Evolutionary conservation across 2,888 invertebrate genomes (phyloP).

Genomic region (Globia sparganii): DNA sequence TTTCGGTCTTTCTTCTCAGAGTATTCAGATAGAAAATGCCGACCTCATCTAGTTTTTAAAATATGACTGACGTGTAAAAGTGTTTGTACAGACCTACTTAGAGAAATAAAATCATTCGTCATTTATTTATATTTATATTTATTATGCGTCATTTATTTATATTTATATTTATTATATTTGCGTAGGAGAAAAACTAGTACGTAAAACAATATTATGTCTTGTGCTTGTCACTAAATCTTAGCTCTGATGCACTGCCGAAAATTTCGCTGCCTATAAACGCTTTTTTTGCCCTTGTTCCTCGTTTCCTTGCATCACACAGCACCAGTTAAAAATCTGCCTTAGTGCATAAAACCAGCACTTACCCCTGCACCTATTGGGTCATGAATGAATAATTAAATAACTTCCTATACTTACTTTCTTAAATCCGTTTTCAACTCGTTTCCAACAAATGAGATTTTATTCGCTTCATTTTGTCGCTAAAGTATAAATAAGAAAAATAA

Average conservation of each 20-base stretch:
- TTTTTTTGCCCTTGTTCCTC: not conserved
- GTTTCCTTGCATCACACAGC: not conserved
- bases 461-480: slow-evolving; percentile 37
- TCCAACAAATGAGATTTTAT: slow-evolving; percentile 40
- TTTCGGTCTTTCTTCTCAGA: too few species aligned
- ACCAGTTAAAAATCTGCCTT: not conserved
- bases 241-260: too few species aligned
- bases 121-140: too few species aligned
- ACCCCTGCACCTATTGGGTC: not conserved
- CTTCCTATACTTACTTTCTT: slow-evolving; percentile 29
- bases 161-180: too few species aligned
- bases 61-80: too few species aligned
- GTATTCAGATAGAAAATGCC: too few species aligned
- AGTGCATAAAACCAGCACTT: not conserved
- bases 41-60: too few species aligned
- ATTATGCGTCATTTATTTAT: too few species aligned
- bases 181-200: not conserved
- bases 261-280: too few species aligned
- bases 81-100: too few species aligned
- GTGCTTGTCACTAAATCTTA: too few species aligned
- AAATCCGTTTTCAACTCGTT: slow-evolving; percentile 22
- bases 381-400: slow-evolving; percentile 50
- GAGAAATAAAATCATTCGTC: too few species aligned
- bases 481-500: slow-evolving; percentile 34
- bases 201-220: not conserved